phyloP scores from a whole-genome alignment of 2,113 vertebrate genomes.

The Zosterops borbonicus region DNA sequence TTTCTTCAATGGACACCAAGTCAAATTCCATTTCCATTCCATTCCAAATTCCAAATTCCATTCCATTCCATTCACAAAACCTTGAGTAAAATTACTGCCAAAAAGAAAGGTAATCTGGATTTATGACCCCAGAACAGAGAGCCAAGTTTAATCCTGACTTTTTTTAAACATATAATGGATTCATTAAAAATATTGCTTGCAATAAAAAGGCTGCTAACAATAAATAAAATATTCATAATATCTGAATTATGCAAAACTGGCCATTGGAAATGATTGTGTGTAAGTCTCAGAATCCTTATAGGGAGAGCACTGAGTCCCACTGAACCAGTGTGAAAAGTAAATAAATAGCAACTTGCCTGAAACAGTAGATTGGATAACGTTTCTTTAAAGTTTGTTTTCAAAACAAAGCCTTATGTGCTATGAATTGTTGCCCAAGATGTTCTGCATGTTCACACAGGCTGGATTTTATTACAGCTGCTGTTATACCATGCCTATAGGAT shows the following conservation, averaged over 20 bases:
- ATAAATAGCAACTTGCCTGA: neutral
- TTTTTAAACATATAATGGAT: neutral
- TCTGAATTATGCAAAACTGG: neutral
- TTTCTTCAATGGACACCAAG: neutral
- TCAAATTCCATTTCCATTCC: neutral
- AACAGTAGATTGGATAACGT: neutral
- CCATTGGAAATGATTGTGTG: neutral
- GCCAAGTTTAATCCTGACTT: neutral
- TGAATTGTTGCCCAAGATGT: neutral
- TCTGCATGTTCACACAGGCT: neutral
- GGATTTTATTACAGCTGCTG: neutral
- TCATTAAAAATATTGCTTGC: neutral
- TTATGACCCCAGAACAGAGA: neutral
- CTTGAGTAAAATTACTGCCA: neutral
- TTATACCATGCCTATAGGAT: neutral
- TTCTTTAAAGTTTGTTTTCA: neutral
- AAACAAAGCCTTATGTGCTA: neutral
- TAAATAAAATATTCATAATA: neutral
- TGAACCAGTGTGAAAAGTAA: neutral
- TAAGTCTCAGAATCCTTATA: neutral
- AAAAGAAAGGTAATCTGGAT: neutral
- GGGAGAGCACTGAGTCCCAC: neutral
- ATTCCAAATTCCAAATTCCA: too few relatives aligned
- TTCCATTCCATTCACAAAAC: neutral
- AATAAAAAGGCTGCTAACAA: neutral